A percentile compares a stretch with the other conserved stretches of the same genome.
These are phyloP conservation scores for Gymnorhina tibicen DNA, from an alignment of 2,113 vertebrate genomes.

Conservation along the genomic window DNA sequence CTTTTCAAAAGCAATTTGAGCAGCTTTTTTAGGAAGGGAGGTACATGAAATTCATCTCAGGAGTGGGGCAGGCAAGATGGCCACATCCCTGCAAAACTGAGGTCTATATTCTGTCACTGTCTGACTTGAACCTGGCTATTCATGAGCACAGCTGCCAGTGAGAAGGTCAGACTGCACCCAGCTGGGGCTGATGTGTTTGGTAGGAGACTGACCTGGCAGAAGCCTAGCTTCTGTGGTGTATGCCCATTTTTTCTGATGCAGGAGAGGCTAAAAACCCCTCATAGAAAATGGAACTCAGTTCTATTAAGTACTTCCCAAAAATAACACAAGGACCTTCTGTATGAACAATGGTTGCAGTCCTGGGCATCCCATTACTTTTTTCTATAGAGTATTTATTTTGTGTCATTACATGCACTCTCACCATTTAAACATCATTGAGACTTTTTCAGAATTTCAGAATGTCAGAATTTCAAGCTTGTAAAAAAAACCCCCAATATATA, in stretches of 20 bases:
- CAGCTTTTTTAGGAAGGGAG: background rate
- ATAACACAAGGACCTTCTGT: background rate
- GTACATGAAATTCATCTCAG: background rate
- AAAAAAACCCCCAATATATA: background rate
- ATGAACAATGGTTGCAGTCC: background rate
- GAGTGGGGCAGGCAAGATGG: background rate
- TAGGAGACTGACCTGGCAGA: background rate
- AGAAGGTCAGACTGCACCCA: background rate
- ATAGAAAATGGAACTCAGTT: background rate
- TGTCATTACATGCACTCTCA: background rate
- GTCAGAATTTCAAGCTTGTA: background rate
- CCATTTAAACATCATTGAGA: background rate
- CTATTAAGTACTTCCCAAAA: background rate
- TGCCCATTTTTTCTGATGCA: background rate
- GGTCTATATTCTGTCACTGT: background rate
- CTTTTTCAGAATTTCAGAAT: background rate
- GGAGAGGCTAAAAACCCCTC: background rate
- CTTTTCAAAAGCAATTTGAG: background rate
- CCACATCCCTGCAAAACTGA: background rate
- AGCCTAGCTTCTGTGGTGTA: background rate
- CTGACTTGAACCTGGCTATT: background rate
- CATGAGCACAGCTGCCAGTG: accelerated
- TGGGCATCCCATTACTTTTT: background rate
- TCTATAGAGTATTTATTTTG: background rate
- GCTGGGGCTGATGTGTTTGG: background rate